Conservation (phyloP, 2,888 invertebrate species). For the Chrysolina americana region DNA sequence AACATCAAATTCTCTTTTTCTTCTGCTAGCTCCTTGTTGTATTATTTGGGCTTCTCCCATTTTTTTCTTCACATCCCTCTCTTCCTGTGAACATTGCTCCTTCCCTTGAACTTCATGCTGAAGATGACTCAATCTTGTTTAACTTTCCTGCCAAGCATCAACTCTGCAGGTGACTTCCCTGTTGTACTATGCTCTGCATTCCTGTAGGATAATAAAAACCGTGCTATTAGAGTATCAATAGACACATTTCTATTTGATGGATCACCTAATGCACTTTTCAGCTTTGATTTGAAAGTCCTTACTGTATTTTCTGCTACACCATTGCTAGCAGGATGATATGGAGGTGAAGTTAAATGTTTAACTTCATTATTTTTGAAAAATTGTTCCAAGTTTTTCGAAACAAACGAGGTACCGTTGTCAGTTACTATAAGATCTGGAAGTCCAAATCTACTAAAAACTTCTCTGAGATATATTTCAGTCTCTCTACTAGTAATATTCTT, state of each 20-base stretch:
- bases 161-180: background rate
- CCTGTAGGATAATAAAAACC: background rate
- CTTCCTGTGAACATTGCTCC: too few relatives aligned
- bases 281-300: slow-evolving; percentile 33
- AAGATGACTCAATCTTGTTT: background rate
- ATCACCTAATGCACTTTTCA: slow-evolving; percentile 29
- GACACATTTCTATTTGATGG: background rate
- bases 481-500: too few relatives aligned
- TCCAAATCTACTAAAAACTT: slow-evolving; percentile 37
- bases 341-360: slow-evolving; percentile 30
- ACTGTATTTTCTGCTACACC: slow-evolving; percentile 37
- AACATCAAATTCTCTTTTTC: too few relatives aligned
- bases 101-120: too few relatives aligned
- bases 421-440: slow-evolving; percentile 44
- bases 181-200: background rate
- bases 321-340: slow-evolving; percentile 16
- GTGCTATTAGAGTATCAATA: background rate
- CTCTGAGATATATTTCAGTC: slow-evolving; percentile 2
- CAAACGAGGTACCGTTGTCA: background rate
- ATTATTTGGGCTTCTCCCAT: too few relatives aligned
- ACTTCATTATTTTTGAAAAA: slow-evolving; percentile 23
- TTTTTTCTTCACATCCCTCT: too few relatives aligned
- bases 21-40: too few relatives aligned
- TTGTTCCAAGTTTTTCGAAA: background rate
- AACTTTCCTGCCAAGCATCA: background rate